phyloP scores from a whole-genome alignment of 2,113 vertebrate genomes.

The Polyodon spathula region DNA sequence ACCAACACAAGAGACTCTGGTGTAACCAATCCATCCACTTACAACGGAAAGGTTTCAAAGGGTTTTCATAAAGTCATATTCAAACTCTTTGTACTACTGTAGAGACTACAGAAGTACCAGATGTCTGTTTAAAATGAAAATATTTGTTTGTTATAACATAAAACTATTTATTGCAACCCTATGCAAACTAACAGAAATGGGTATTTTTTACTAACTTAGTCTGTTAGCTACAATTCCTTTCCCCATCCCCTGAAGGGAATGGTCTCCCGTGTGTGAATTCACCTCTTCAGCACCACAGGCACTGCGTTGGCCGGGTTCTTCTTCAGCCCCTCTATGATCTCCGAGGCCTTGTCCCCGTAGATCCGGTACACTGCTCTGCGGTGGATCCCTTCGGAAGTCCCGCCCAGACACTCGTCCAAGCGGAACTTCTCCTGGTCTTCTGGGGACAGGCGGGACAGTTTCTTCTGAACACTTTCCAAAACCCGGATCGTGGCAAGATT shows the following conservation, averaged over 20 bases:
- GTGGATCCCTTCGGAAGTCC: slow-evolving; percentile 94
- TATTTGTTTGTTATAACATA: too few species aligned
- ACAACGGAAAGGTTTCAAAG: too few species aligned
- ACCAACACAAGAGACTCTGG: not conserved
- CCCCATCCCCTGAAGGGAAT: not conserved
- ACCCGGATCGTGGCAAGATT: slow-evolving; percentile 94
- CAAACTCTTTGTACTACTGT: not conserved
- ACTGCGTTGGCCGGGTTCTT: slow-evolving; percentile 86
- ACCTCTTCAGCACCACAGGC: slow-evolving; percentile 94
- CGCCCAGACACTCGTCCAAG: slow-evolving; percentile 87
- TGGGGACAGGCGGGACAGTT: slow-evolving; percentile 75
- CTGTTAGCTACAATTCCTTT: too few species aligned
- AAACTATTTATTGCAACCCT: too few species aligned
- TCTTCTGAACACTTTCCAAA: slow-evolving; percentile 93
- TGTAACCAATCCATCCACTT: too few species aligned
- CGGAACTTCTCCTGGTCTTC: slow-evolving; percentile 94
- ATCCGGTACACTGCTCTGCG: slow-evolving; percentile 90
- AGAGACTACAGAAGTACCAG: too few species aligned
- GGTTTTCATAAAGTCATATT: too few species aligned
- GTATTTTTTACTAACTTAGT: too few species aligned
- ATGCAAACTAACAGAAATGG: too few species aligned
- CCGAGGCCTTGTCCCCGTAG: slow-evolving; percentile 90
- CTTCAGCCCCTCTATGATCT: slow-evolving; percentile 94
- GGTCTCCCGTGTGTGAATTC: slow-evolving; percentile 9
- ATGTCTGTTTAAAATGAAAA: too few species aligned